Base-by-base conservation (phyloP, 2,888 invertebrate species). In the Caenorhabditis japonica region DNA sequence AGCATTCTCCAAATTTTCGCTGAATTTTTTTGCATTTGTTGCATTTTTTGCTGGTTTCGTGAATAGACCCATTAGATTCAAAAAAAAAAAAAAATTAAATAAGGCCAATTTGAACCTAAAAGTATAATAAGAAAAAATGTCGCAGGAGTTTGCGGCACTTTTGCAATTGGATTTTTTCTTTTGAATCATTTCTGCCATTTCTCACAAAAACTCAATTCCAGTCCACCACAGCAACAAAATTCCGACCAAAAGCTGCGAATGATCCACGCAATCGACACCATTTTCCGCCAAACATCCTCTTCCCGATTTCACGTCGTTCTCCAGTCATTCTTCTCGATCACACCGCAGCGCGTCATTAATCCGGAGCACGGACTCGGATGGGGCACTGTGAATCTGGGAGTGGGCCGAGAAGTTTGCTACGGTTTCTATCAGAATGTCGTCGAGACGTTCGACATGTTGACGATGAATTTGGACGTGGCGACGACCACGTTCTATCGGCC, bases 401-500 rank as follows among this genome's bases (percentile, higher is more conserved):
- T 68, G 8, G 74, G 69, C 8, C 39, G 75, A 46, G 70, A 75
- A 61, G 75, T 70, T 8, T 66, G 70, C 23, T 75, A 71, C 46
- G 75, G 75, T 8, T 70, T 66, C 27, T 69, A 74, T 62, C 74
- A 74, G 33, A 69, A 52, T 21, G 62, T 74, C 19, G 38, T 49
- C n/a, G 62, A 69, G 23, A 55, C 60, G 12, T 58, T 56, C 27
- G 56, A 69, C 33, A 21, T 30, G 17, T n/a, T 74, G 0, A 49
- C 69, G 2, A 30, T 74, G 47, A 74, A 74, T 41, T 17, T 74
- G 4, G 74, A 74, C 41, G 74, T 74, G 12, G 68, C 74, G 10
- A 69, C 69, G 3, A 74, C 69, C 8, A 74, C 74, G 15, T 74
- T 74, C 39, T 74, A 74, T 23, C 59, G 69, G 15, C 69, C 68